Conservation (phyloP, 30 jellyfish, hydroid and myxozoan genomes). For the Sanderia malayensis region DNA sequence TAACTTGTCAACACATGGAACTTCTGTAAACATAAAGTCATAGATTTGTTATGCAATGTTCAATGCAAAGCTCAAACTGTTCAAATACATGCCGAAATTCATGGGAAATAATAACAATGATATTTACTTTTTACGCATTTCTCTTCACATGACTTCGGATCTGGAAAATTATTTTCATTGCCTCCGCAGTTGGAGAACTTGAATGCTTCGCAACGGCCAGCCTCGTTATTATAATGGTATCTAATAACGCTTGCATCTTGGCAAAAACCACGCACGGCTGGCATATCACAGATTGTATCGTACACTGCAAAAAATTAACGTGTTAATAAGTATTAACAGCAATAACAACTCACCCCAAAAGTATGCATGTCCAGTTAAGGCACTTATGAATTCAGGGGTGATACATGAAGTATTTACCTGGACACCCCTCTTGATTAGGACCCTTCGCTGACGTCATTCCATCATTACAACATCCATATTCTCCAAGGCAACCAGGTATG, state of each 20-base stretch:
- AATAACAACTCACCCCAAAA: no score
- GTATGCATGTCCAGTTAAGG: no score
- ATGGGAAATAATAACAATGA: not conserved
- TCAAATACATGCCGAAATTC: not conserved
- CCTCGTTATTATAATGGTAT: slow-evolving; percentile 59
- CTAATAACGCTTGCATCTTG: slow-evolving; percentile 61
- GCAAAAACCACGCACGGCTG: slow-evolving; percentile 82
- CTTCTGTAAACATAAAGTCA: not conserved
- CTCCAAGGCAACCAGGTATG: slow-evolving; percentile 57
- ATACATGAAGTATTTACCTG: no score
- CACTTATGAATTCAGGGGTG: no score
- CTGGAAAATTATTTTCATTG: slow-evolving; percentile 73
- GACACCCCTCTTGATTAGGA: slow-evolving; percentile 65
- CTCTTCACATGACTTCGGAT: slow-evolving; percentile 45
- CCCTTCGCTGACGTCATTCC: slow-evolving; percentile 68
- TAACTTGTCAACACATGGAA: slow-evolving; percentile 52
- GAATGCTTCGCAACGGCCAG: slow-evolving; percentile 74
- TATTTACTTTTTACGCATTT: slow-evolving; percentile 73
- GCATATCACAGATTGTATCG: slow-evolving; percentile 91
- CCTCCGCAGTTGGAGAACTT: slow-evolving; percentile 94
- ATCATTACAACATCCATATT: slow-evolving; percentile 73
- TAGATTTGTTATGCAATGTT: not conserved
- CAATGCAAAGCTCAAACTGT: not conserved
- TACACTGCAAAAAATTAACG: slow-evolving; percentile 47
- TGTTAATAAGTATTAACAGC: no score